Evolutionary conservation across 2,113 vertebrate genomes (phyloP).

Genomic region (Bubo bubo): DNA sequence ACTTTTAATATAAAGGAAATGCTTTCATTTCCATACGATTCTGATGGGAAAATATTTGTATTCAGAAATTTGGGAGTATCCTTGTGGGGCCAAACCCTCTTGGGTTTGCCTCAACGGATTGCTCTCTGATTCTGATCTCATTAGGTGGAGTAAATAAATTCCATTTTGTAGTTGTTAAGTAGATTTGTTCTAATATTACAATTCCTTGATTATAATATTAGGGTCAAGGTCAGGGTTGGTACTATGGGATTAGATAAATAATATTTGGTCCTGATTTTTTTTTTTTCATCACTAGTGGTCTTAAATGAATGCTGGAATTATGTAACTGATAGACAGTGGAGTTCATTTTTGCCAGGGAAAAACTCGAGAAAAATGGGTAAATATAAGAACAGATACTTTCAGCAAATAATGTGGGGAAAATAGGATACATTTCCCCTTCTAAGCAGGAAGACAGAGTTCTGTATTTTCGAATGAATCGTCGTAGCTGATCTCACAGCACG

Average conservation of each 20-base stretch:
- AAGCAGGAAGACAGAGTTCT: not conserved
- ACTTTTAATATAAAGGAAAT: slow-evolving; percentile 8
- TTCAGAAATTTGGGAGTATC: not conserved
- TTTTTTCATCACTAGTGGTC: not conserved
- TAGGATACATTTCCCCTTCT: accelerated
- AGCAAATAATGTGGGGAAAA: not conserved
- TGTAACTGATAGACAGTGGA: not conserved
- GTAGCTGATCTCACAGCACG: not conserved
- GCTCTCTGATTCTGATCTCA: not conserved
- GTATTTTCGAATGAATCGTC: not conserved
- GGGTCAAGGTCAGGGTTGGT: not conserved
- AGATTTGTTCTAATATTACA: not conserved
- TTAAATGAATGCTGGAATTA: not conserved
- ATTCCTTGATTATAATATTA: not conserved
- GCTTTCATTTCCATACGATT: not conserved
- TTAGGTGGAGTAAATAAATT: not conserved
- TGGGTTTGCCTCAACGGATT: not conserved
- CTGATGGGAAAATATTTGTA: slow-evolving; percentile 20
- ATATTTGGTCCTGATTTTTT: not conserved
- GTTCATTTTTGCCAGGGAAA: not conserved
- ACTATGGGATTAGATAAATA: not conserved
- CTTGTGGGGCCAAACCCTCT: not conserved
- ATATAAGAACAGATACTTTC: not conserved
- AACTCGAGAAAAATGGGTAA: not conserved
- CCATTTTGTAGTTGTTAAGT: not conserved